Evolutionary conservation across 1,140 invertebrate genomes (phyloP).

Genomic region (Wiebesia pumilae): DNA sequence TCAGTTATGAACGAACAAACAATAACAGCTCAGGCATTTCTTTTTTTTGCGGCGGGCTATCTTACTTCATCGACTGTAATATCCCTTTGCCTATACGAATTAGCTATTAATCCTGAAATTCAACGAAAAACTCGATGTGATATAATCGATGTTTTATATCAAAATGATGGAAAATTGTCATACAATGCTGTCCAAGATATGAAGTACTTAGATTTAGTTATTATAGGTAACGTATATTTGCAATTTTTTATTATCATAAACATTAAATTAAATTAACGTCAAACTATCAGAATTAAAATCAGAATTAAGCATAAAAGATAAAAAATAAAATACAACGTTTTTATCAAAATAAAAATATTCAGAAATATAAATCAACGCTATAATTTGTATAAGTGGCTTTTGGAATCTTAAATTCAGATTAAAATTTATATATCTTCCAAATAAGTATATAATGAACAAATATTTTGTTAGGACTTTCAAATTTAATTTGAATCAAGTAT

Average conservation of each 20-base stretch:
- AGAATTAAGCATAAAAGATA: too few species aligned
- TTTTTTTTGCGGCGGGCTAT: slow-evolving; percentile 84
- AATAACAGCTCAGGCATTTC: slow-evolving; percentile 80
- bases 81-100: slow-evolving; percentile 79
- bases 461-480: too few species aligned
- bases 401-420: too few species aligned
- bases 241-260: neutral
- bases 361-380: too few species aligned
- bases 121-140: slow-evolving; percentile 81
- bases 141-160: slow-evolving; percentile 75
- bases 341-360: too few species aligned
- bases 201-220: slow-evolving; percentile 79
- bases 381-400: too few species aligned
- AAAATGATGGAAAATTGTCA: slow-evolving; percentile 73
- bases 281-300: neutral
- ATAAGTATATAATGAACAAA: too few species aligned
- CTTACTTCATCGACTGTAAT: slow-evolving; percentile 86
- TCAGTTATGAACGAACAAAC: slow-evolving; percentile 76
- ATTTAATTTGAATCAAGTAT: too few species aligned
- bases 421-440: too few species aligned
- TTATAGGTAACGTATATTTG: slow-evolving; percentile 69
- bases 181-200: slow-evolving; percentile 80
- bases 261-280: neutral
- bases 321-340: too few species aligned
- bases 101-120: slow-evolving; percentile 81